Evolutionary conservation across 2,113 vertebrate species (phyloP), one percentile per base, ranked within the genome.

Genomic region (Cyphomyrus discorhynchus): DNA sequence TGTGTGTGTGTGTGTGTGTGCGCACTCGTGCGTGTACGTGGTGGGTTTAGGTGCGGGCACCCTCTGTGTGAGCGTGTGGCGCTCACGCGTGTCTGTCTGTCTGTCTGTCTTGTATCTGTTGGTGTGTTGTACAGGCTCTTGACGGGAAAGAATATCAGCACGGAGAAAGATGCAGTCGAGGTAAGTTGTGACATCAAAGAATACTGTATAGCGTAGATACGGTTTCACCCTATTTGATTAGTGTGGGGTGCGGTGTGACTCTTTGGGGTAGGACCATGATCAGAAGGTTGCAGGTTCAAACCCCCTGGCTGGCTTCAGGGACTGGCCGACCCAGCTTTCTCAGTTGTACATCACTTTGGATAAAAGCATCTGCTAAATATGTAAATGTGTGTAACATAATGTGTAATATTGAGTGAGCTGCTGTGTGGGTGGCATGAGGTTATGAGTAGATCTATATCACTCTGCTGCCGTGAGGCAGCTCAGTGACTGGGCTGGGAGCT

Each of bases 81-180:
- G 82, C 31, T 52, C 24, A 17, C 85, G 15, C 15, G 15, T 42
- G 31, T 56, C 17, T 88, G 2, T 70, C 17, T 88, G 2, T 70
- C 9, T 89, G 15, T 46, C 1, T 31, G 83, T 0, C 31, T 87
- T 0, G 42, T 90, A 88, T 80, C 7, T 92, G 53, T 91, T 6
- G n/a, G 24, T 62, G 91, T 85, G 91, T 94, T 45, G 92, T 95
- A 58, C 50, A 99, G 98, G 93, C 95, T 99, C 50, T 95, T 99
- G 93, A 99, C 96, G 0, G 98, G 98, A 91, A 97, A 96, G 90
- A 99, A 97, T 94, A 99, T 99, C 94, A 97, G 93, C 92, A 97
- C 96, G 21, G 97, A 98, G 93, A 96, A 99, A 91, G 98, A 99
- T 3, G 98, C 98, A 0, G 94, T 99, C 17, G 96, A 95, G 97